phyloP scores from a whole-genome alignment of 2,113 vertebrate genomes.

The Pseudorectes ferrugineus region DNA sequence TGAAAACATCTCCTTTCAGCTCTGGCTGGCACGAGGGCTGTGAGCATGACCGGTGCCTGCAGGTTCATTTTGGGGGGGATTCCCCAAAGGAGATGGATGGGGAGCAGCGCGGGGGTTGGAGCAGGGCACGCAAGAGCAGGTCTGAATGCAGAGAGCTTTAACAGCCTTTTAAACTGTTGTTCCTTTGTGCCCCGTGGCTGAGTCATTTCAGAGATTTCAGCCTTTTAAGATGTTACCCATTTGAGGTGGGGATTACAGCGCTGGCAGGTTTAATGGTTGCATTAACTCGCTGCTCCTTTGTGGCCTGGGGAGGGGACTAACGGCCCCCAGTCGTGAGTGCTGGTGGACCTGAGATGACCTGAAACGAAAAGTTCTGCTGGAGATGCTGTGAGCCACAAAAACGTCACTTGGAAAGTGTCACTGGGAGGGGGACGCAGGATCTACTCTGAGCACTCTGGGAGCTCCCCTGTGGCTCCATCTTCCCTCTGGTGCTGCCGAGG shows the following conservation, averaged over 20 bases:
- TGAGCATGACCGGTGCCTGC: not conserved
- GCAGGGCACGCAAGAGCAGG: not conserved
- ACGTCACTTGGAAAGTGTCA: fast-evolving
- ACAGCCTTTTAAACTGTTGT: not conserved
- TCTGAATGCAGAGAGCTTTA: not conserved
- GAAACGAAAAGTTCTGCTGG: not conserved
- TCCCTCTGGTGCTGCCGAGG: not conserved
- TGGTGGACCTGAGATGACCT: not conserved
- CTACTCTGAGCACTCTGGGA: not conserved
- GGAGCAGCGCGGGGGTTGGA: not conserved
- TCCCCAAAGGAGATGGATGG: fast-evolving
- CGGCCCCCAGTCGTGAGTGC: not conserved
- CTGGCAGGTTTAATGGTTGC: not conserved
- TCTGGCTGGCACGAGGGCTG: not conserved
- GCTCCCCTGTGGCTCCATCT: not conserved
- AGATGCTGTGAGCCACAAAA: not conserved
- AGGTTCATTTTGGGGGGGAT: not conserved
- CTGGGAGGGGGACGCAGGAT: not conserved
- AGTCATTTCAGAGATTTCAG: not conserved
- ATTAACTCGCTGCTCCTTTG: not conserved
- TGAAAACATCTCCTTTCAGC: not conserved
- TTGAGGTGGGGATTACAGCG: not conserved
- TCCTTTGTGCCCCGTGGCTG: not conserved
- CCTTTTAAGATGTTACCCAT: not conserved
- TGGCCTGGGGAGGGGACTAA: not conserved